phyloP scores from a whole-genome alignment of 2,888 invertebrate species.

The Schizaphis graminum region DNA sequence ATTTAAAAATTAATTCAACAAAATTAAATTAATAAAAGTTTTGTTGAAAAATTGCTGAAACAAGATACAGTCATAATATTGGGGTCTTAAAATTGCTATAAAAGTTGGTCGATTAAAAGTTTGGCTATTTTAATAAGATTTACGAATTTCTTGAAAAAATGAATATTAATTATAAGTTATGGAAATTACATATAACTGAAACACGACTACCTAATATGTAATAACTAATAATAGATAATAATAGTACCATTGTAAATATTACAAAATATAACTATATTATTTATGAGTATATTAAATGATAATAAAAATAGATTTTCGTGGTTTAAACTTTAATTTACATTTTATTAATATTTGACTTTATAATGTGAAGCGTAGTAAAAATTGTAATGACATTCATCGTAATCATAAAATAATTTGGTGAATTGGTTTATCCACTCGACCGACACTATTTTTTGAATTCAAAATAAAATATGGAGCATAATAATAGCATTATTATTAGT shows the following conservation, averaged over 20 bases:
- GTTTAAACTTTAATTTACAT: background rate
- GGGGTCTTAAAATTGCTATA: background rate
- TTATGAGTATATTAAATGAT: background rate
- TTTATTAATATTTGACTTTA: background rate
- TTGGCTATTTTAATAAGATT: background rate
- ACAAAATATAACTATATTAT: background rate
- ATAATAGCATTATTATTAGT: background rate
- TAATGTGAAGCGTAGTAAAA: background rate
- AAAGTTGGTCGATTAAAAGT: constrained; percentile 22
- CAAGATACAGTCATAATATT: constrained; percentile 8
- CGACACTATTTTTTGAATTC: background rate
- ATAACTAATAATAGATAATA: background rate
- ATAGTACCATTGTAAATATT: background rate
- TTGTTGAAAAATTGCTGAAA: background rate
- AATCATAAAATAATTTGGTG: background rate
- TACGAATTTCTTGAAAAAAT: background rate
- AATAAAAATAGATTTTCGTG: background rate
- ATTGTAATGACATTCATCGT: background rate
- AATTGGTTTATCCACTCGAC: background rate
- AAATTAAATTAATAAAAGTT: constrained; percentile 34
- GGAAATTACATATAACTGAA: background rate
- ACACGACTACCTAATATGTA: background rate
- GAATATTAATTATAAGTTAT: background rate
- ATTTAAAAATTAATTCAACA: constrained; percentile 34
- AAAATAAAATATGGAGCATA: background rate